phyloP scores from a whole-genome alignment of 2,888 invertebrate species.

The Eupithecia exiguata region DNA sequence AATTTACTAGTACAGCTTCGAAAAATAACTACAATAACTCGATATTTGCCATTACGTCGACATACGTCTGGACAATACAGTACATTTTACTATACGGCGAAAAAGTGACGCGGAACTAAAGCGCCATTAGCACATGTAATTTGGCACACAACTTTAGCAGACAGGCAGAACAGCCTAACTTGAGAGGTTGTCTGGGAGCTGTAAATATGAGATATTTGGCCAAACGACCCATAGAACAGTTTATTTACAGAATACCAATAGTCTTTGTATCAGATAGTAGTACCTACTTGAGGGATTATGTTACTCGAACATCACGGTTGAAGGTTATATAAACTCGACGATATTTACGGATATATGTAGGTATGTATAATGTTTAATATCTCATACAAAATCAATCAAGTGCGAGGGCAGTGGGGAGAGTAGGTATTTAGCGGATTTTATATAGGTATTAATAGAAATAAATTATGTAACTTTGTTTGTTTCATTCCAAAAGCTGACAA shows the following conservation, averaged over 20 bases:
- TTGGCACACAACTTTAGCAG: constrained; percentile 36
- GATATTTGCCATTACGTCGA: no score
- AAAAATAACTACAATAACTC: no score
- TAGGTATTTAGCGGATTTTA: no score
- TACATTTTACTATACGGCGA: no score
- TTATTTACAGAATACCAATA: neutral
- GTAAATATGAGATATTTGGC: constrained; percentile 24
- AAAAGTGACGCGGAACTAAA: constrained; percentile 12
- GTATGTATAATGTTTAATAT: no score
- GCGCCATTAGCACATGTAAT: constrained; percentile 27
- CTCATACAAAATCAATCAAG: neutral
- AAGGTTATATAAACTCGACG: neutral
- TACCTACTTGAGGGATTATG: neutral
- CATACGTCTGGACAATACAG: no score
- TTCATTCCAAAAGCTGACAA: no score
- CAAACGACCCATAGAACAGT: constrained; percentile 12
- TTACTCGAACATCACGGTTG: neutral
- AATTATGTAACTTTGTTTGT: no score
- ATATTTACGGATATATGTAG: no score
- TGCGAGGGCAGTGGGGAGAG: no score
- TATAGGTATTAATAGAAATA: no score
- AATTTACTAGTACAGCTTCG: no score
- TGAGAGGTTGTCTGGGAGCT: constrained; percentile 19
- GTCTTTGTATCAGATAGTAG: neutral
- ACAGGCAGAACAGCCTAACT: constrained; percentile 17